Percentiles rank a stretch among this genome's conserved stretches.
Evolutionary conservation across 1,140 invertebrate species (phyloP).

Genomic region (Tenebrio molitor): DNA sequence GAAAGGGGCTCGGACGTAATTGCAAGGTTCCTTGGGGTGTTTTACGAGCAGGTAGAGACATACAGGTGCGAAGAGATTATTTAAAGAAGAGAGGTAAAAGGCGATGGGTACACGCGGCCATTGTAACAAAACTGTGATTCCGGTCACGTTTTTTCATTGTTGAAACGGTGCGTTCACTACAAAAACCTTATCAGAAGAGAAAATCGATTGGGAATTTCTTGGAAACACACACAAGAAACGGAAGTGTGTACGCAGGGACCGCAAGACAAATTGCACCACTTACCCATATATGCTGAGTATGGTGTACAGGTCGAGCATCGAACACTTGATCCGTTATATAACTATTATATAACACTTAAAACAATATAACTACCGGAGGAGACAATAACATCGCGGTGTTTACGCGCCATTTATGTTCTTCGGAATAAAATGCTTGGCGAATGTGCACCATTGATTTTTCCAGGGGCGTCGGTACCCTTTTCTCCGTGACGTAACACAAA

Average conservation of each 20-base stretch:
- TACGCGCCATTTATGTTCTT: slow-evolving; percentile 3
- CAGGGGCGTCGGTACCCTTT: slow-evolving; percentile 8
- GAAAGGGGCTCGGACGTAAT: neutral
- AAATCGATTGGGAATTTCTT: neutral
- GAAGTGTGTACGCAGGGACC: neutral
- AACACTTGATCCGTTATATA: neutral
- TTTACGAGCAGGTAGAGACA: slow-evolving; percentile 4
- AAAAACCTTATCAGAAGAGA: no score
- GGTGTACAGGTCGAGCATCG: no score
- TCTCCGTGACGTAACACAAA: neutral
- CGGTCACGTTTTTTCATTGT: neutral
- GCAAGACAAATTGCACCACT: neutral
- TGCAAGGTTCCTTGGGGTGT: neutral
- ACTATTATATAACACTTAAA: slow-evolving; percentile 18
- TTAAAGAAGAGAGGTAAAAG: no score
- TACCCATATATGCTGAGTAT: neutral
- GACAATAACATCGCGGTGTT: slow-evolving; percentile 1
- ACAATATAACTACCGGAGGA: neutral
- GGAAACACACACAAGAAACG: neutral
- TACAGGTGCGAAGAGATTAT: neutral
- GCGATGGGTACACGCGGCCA: no score
- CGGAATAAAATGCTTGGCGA: neutral
- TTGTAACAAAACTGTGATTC: neutral
- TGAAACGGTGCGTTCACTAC: no score
- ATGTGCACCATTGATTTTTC: slow-evolving; percentile 16